These are phyloP conservation scores for Galago senegalensis DNA, from an alignment of 2,797 vertebrate species.

Conservation along the genomic window DNA sequence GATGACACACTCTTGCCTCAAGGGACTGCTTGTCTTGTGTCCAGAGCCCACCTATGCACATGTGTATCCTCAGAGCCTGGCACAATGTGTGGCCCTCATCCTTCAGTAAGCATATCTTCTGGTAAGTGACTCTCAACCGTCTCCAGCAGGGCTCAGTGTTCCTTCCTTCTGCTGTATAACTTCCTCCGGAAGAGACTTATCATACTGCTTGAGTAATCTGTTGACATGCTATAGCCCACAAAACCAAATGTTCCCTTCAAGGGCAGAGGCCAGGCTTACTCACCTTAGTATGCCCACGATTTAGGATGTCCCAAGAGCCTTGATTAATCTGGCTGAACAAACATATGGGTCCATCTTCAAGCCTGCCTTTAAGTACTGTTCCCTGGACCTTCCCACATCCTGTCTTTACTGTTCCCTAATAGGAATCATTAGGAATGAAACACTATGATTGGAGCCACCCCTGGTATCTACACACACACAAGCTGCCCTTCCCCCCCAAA, in stretches of 20 bases:
- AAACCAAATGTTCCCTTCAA: neutral
- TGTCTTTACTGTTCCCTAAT: slow-evolving; percentile 11
- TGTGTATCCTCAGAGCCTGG: neutral
- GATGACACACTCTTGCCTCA: neutral
- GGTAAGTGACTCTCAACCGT: neutral
- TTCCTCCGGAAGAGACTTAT: slow-evolving; percentile 24
- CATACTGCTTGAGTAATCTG: neutral
- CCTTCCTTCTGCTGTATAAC: neutral
- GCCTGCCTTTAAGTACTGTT: neutral
- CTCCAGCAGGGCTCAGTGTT: no score
- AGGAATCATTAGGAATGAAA: slow-evolving; percentile 63
- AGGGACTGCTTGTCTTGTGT: neutral
- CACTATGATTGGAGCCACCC: slow-evolving; percentile 20
- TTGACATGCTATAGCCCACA: neutral
- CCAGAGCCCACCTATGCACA: neutral
- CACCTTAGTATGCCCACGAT: neutral
- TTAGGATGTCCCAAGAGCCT: neutral
- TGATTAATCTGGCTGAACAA: neutral
- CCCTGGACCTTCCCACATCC: neutral
- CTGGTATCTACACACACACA: neutral
- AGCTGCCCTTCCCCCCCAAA: slow-evolving; percentile 26
- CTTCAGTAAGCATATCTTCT: neutral
- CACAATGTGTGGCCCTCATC: accelerated
- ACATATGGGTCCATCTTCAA: neutral
- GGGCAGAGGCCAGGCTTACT: neutral